Percentiles rank a stretch among this genome's conserved stretches.
phyloP scores from a whole-genome alignment of 2,113 vertebrate genomes.

The Neomonachus schauinslandi region DNA sequence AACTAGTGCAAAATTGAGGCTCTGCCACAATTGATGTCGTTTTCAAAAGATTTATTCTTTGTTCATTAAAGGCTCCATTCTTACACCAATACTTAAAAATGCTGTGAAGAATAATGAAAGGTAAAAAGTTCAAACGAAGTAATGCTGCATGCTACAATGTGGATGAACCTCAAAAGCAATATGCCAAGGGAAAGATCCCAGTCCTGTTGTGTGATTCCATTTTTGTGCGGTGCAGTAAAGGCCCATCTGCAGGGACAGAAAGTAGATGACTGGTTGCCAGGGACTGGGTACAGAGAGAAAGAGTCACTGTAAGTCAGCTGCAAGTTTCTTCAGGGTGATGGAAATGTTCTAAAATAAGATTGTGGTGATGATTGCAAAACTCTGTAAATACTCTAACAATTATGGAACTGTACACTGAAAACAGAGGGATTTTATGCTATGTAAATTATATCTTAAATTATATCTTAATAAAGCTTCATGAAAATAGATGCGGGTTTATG shows the following conservation, averaged over 20 bases:
- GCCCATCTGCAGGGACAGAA: not conserved
- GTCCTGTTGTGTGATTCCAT: not conserved
- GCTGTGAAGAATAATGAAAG: constrained; percentile 23
- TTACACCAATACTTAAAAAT: not conserved
- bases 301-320: not conserved
- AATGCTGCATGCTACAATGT: not conserved
- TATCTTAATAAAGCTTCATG: not conserved
- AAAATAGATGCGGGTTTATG: not conserved
- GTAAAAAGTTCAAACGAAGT: constrained; percentile 46
- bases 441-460: not conserved
- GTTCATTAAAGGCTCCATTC: not conserved
- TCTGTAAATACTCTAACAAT: not conserved
- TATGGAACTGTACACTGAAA: not conserved
- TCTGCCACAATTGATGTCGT: not conserved
- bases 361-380: not conserved
- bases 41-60: constrained; percentile 38
- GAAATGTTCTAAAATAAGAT: constrained; percentile 24
- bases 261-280: not conserved
- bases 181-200: not conserved
- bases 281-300: not conserved
- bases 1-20: constrained; percentile 11
- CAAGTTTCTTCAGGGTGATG: not conserved
- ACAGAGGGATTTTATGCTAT: not conserved
- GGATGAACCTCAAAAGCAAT: not conserved
- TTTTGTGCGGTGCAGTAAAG: not conserved